These are phyloP conservation scores for Girardinichthys multiradiatus DNA, from an alignment of 2,113 vertebrate species.

Conservation along the genomic window DNA sequence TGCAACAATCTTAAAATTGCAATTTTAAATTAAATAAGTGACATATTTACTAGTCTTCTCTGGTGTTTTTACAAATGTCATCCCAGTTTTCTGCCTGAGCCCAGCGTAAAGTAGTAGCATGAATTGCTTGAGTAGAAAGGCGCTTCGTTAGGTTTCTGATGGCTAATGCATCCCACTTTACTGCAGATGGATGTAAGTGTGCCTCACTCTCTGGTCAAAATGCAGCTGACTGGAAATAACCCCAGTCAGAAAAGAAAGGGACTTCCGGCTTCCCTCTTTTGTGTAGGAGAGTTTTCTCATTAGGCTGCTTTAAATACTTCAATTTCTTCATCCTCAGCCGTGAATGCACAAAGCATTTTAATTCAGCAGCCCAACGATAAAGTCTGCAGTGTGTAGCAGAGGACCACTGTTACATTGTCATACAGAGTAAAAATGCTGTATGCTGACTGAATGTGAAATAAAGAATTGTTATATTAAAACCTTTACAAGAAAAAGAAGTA, in stretches of 20 bases:
- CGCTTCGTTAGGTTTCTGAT: slow-evolving; percentile 36
- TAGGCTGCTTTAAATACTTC: slow-evolving; percentile 48
- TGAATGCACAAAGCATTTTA: slow-evolving; percentile 19
- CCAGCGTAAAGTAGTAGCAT: slow-evolving; percentile 6
- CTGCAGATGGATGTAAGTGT: slow-evolving; percentile 53
- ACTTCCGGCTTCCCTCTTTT: slow-evolving; percentile 17
- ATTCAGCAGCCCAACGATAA: slow-evolving; percentile 25
- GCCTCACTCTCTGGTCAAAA: slow-evolving; percentile 51
- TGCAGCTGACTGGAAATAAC: slow-evolving; percentile 62
- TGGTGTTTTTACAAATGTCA: not conserved
- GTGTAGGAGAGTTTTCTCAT: slow-evolving; percentile 45
- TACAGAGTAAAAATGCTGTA: slow-evolving; percentile 1
- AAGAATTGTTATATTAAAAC: not conserved
- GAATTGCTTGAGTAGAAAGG: slow-evolving; percentile 28
- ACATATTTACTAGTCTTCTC: not conserved
- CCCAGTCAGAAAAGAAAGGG: slow-evolving; percentile 40
- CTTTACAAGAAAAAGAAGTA: not conserved
- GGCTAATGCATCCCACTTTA: slow-evolving; percentile 65
- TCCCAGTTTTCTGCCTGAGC: slow-evolving; percentile 8
- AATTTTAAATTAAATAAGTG: not conserved
- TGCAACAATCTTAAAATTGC: too few species aligned
- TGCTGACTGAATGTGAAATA: slow-evolving; percentile 7
- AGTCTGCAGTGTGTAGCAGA: slow-evolving; percentile 13
- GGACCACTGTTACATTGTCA: slow-evolving; percentile 4
- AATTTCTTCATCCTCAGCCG: slow-evolving; percentile 15